Base-by-base conservation (phyloP, 2,797 vertebrate species). In the Phataginus tricuspis region DNA sequence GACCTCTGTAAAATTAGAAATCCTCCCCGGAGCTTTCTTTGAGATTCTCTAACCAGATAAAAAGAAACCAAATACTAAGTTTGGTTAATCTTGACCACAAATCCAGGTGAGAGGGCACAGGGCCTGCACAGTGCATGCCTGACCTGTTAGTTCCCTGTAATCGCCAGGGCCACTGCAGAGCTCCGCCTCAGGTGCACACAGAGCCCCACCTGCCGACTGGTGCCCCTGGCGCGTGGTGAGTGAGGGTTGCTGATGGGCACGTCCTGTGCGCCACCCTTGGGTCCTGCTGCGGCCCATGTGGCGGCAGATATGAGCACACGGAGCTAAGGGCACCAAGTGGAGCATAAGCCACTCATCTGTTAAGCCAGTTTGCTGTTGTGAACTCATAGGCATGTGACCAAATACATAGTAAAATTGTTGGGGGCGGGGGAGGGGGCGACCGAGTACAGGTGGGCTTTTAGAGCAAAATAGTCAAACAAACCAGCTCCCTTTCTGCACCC, bases 11-110 rank as follows among this genome's bases (percentile, higher is more conserved):
- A 75, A 63, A 77, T 90, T 49, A 92, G 66, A 92, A 94, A n/a
- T 74, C 74, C 51, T 18, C 57, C 45, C 39, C 57, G 19, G 16
- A 37, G 34, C 49, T 63, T 42, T 49, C 25, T n/a, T 7, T 1
- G 45, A 69, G 27, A 69, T 90, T 85, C 37, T 88, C 14, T 90
- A 90, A 78, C 42, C 90, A 86, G 85, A 51, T 88, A 68, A 95
- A 84, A 85, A 86, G 53, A 96, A 80, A 90, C 42, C 69, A 87
- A 5, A 71, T 45, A 59, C 87, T 66, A 68, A 88, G 39, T 77
- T 93, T 71, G 53, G 25, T 72, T 80, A 49, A 23, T 71, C 27
- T 68, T 77, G n/a, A 72, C 91, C 89, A n/a, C 45, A 86, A 42
- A 72, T 91, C 68, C 55, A 39, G 72, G 88, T 90, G 74, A 63